These are phyloP conservation scores for Corythoichthys intestinalis DNA, from an alignment of 2,113 vertebrate genomes.

Conservation along the genomic window DNA sequence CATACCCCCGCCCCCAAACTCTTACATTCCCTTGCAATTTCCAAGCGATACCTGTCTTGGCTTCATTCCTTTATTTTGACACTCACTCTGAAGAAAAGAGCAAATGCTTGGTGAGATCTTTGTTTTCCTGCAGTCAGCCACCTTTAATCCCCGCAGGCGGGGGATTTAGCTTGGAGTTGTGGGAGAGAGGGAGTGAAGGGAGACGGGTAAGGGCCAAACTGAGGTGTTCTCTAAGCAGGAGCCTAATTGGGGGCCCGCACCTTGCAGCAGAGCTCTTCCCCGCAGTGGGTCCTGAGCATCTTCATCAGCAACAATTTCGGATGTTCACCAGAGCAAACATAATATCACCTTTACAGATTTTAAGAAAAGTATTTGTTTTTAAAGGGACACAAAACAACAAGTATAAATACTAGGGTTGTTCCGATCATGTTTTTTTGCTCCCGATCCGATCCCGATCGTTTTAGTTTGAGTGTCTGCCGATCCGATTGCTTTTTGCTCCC, in stretches of 20 bases:
- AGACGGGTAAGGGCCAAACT: constrained; percentile 25
- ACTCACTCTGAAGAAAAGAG: constrained; percentile 8
- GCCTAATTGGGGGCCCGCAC: constrained; percentile 49
- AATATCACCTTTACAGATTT: too few species aligned
- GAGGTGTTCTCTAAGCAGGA: constrained; percentile 31
- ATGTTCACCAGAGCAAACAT: too few species aligned
- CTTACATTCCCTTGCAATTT: constrained; percentile 61
- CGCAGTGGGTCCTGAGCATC: neutral
- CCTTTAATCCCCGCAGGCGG: constrained; percentile 50
- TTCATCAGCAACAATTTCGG: neutral
- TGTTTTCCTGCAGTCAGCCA: constrained; percentile 44
- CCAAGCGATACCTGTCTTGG: constrained; percentile 23
- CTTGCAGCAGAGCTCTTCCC: neutral
- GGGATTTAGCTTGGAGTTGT: neutral
- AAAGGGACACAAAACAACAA: too few species aligned
- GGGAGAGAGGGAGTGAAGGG: neutral
- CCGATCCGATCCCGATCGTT: too few species aligned
- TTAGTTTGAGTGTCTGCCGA: too few species aligned
- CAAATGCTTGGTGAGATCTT: constrained; percentile 42
- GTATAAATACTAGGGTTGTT: too few species aligned
- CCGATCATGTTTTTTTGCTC: too few species aligned
- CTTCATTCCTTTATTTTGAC: neutral
- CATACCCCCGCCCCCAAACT: too few species aligned
- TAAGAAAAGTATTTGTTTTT: too few species aligned
- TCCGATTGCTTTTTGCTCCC: too few species aligned